phyloP scores from a whole-genome alignment of 2,888 invertebrate species.

The Nematopogon swammerdamellus region DNA sequence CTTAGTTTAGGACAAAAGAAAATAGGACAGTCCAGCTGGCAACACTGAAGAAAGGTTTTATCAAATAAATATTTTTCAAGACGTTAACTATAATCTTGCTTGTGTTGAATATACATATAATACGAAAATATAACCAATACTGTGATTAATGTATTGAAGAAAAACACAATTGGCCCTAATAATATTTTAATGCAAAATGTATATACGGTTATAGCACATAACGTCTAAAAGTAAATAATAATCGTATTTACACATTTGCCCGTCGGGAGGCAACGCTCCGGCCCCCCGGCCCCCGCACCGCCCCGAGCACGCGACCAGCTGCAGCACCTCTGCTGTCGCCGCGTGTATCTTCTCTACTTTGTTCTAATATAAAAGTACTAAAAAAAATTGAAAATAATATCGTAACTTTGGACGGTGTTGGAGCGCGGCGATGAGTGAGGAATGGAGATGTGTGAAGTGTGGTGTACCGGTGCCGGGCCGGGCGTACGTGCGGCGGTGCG shows the following conservation, averaged over 20 bases:
- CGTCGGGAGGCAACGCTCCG: conserved; percentile 5
- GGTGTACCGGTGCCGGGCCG: too few relatives aligned
- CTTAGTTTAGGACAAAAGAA: too few relatives aligned
- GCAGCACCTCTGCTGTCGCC: too few relatives aligned
- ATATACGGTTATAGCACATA: conserved; percentile 47
- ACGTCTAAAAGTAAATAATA: conserved; percentile 51
- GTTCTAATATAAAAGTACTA: background rate
- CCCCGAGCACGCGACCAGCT: background rate
- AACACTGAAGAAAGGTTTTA: too few relatives aligned
- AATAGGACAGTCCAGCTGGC: too few relatives aligned
- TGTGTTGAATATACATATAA: background rate
- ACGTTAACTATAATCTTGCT: background rate
- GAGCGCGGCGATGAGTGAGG: too few relatives aligned
- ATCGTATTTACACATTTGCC: conserved; percentile 40
- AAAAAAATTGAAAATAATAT: background rate
- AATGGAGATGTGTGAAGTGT: too few relatives aligned
- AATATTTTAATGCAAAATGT: conserved; percentile 15
- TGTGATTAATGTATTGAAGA: background rate
- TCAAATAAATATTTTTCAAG: too few relatives aligned
- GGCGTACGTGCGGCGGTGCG: background rate
- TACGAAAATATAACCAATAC: background rate
- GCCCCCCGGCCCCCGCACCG: background rate
- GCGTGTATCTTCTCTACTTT: too few relatives aligned
- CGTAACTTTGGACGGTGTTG: background rate
- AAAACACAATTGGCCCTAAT: conserved; percentile 2